These are phyloP conservation scores for Hirtodrosophila alboralis DNA, from an alignment of 2,888 invertebrate genomes.

Conservation along the genomic window DNA sequence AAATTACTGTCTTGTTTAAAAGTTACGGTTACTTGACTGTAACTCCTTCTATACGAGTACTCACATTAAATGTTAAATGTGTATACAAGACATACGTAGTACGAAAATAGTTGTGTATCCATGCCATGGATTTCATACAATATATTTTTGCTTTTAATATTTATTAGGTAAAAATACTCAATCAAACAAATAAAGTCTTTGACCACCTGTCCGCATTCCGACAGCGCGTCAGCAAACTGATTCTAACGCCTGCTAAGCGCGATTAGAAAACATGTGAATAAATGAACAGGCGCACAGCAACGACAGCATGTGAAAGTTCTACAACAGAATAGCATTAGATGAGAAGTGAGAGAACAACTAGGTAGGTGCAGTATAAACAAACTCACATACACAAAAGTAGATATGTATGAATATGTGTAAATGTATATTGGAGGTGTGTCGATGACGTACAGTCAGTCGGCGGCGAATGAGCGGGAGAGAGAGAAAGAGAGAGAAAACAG, in stretches of 20 bases:
- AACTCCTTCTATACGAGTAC: too few relatives aligned
- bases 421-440: slow-evolving; percentile 18
- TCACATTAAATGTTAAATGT: too few relatives aligned
- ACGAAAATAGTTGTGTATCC: too few relatives aligned
- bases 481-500: slow-evolving; percentile 15
- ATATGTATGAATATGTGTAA: slow-evolving; percentile 10
- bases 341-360: slow-evolving; percentile 10
- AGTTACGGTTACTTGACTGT: too few relatives aligned
- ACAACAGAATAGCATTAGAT: slow-evolving; percentile 25
- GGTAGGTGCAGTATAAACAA: slow-evolving; percentile 4
- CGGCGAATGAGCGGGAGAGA: slow-evolving; percentile 5
- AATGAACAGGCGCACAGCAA: slow-evolving; percentile 29
- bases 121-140: too few relatives aligned
- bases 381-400: slow-evolving; percentile 8
- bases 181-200: too few relatives aligned
- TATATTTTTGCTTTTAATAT: too few relatives aligned
- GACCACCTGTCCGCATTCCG: not conserved
- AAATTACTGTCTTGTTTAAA: too few relatives aligned
- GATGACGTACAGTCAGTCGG: too few relatives aligned
- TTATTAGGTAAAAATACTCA: too few relatives aligned
- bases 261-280: slow-evolving; percentile 48
- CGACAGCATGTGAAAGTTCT: slow-evolving; percentile 17
- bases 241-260: slow-evolving; percentile 28
- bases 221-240: slow-evolving; percentile 18
- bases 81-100: too few relatives aligned